Conservation (phyloP, 1,140 invertebrate genomes). For the Leptopilina clavipes region DNA sequence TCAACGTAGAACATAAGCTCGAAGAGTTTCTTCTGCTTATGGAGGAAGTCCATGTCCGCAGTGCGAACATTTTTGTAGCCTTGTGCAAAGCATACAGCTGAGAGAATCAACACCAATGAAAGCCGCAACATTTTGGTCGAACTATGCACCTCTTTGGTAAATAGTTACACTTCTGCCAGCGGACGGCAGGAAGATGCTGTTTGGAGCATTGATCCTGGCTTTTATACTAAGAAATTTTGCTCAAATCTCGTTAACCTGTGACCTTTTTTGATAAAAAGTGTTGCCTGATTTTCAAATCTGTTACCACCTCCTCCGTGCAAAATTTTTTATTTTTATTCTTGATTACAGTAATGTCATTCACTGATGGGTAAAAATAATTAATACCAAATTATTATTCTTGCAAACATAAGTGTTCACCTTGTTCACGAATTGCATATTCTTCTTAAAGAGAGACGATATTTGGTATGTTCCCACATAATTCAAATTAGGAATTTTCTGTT, state of each 20-base stretch:
- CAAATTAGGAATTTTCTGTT: background rate
- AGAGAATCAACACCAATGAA: constrained; percentile 59
- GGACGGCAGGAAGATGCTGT: constrained; percentile 55
- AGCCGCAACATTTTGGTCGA: constrained; percentile 55
- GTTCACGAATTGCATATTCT: background rate
- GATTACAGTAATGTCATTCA: background rate
- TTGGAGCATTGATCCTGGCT: constrained; percentile 41
- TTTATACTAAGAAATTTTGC: constrained; percentile 58
- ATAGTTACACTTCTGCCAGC: constrained; percentile 49
- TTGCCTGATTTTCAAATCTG: constrained; percentile 34
- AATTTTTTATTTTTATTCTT: constrained; percentile 13
- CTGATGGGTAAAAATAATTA: background rate
- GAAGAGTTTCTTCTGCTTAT: constrained; percentile 78
- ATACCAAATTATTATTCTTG: background rate
- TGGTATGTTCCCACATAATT: background rate
- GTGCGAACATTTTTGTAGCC: constrained; percentile 54
- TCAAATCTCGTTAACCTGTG: constrained; percentile 59
- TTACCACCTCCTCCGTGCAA: background rate
- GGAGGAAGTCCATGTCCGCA: constrained; percentile 75
- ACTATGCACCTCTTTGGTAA: constrained; percentile 39
- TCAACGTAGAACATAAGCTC: constrained; percentile 79
- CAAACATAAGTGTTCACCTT: constrained; percentile 1
- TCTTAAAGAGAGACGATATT: background rate
- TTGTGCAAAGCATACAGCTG: constrained; percentile 60
- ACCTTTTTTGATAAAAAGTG: constrained; percentile 34